Evolutionary conservation across 64 coral and sea anemone species (phyloP).

Genomic region (Pocillopora verrucosa): DNA sequence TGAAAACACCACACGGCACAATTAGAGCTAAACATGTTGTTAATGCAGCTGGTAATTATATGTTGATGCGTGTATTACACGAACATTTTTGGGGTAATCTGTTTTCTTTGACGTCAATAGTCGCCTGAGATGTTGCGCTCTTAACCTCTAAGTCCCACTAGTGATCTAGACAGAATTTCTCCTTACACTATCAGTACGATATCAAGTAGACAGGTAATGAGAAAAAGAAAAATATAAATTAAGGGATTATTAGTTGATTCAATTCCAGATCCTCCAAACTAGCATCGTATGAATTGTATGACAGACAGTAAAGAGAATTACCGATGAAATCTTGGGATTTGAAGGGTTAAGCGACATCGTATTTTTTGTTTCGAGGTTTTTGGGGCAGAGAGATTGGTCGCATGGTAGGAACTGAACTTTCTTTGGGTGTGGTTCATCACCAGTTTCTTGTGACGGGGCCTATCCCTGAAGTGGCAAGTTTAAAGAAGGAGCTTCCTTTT

Average conservation of each 20-base stretch:
- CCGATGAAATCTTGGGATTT: too few relatives aligned
- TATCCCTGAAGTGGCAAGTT: constrained; percentile 73
- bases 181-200: neutral
- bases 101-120: neutral
- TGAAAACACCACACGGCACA: constrained; percentile 75
- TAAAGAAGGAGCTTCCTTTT: constrained; percentile 80
- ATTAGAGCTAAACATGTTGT: constrained; percentile 89
- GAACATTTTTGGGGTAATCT: too few relatives aligned
- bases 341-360: neutral
- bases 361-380: constrained; percentile 45
- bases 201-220: too few relatives aligned
- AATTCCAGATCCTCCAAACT: too few relatives aligned
- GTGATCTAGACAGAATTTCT: too few relatives aligned
- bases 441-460: constrained; percentile 82
- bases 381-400: constrained; percentile 85
- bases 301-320: too few relatives aligned
- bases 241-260: too few relatives aligned
- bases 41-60: constrained; percentile 80
- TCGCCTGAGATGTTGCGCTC: neutral
- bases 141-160: neutral
- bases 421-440: constrained; percentile 76
- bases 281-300: too few relatives aligned
- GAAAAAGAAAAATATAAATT: too few relatives aligned
- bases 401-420: constrained; percentile 72
- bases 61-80: neutral